Percentiles rank a stretch among this genome's conserved stretches.
Evolutionary conservation across 2,797 vertebrate genomes (phyloP).

Genomic region (Micropoecilia bifurca): DNA sequence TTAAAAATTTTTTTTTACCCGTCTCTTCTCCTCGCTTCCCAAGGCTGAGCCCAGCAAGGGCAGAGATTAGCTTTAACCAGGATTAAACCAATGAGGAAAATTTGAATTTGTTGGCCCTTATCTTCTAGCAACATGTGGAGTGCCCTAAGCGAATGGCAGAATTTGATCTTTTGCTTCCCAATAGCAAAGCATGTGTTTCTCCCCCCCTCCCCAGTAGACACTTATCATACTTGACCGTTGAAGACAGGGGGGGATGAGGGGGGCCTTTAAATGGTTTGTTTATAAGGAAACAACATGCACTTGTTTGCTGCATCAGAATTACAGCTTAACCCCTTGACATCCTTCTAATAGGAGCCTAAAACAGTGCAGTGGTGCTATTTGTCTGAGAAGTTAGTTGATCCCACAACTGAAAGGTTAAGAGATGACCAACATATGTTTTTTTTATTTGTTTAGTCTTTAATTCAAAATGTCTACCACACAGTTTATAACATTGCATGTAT

Average conservation of each 20-base stretch:
- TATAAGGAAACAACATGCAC: constrained; percentile 46
- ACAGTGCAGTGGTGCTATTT: background rate
- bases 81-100: constrained; percentile 78
- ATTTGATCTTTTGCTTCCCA: constrained; percentile 75
- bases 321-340: constrained; percentile 18
- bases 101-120: constrained; percentile 80
- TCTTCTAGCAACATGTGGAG: constrained; percentile 78
- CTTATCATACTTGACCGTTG: constrained; percentile 76
- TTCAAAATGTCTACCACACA: background rate
- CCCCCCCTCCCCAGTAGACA: constrained; percentile 54
- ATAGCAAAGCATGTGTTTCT: constrained; percentile 63
- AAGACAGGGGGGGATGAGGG: constrained; percentile 54
- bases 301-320: constrained; percentile 48
- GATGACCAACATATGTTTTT: background rate
- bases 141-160: constrained; percentile 76
- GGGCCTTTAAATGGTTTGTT: constrained; percentile 66
- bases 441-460: background rate
- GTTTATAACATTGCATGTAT: background rate
- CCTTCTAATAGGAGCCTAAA: background rate
- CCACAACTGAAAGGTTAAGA: background rate
- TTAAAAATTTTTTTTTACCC: constrained; percentile 58
- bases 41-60: constrained; percentile 76
- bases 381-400: background rate
- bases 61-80: constrained; percentile 78
- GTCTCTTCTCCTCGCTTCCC: constrained; percentile 66